Base-by-base conservation (phyloP, 2,888 invertebrate species). In the Tachina lurida region DNA sequence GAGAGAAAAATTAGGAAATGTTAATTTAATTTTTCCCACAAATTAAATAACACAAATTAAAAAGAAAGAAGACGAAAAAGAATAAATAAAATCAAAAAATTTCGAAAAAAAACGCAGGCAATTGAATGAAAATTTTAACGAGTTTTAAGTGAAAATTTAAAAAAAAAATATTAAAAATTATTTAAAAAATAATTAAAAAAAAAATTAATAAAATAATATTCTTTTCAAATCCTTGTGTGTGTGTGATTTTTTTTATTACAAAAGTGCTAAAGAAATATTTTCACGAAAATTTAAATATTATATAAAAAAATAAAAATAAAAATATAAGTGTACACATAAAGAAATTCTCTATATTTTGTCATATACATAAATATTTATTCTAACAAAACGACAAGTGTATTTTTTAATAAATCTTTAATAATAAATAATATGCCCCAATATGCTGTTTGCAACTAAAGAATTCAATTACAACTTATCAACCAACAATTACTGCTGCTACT, bases 121-220 rank as follows among this genome's bases (percentile, higher is more conserved):
- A 78, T 84, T 84, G 83, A 78, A 78, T 84, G 83, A 78, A 73
- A 67, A 70, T n/a, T 65, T 67, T 68, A 78, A 84, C 77, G 83
- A 67, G 67, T 78, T 78, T 73, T 45, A 70, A 68, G 12, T 9
- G 15, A 75, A 62, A 52, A 52, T 49, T 22, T 19, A 22, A 60
- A 31, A 65, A 45, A 71, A 47, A 39, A 49, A 49, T 3, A 31
- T 31, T 3, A 3, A 31, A 31, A 31, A 31, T 3, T 31, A 31
- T 31, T 0, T 13, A 10, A 49, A 65, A 15, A n/a, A 58, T 12
- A 52, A 67, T 19, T n/a, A n/a, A n/a, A 58, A 39, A 73, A 71
- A 70, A n/a, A 43, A 22, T 9, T 47, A 47, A 31, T 45, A 41
- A 45, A 47, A 7, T 19, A 2, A 54, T 22, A 65, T 65, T n/a